Evolutionary conservation across 2,797 vertebrate genomes (phyloP).

Genomic region (Coregonus sp.): DNA sequence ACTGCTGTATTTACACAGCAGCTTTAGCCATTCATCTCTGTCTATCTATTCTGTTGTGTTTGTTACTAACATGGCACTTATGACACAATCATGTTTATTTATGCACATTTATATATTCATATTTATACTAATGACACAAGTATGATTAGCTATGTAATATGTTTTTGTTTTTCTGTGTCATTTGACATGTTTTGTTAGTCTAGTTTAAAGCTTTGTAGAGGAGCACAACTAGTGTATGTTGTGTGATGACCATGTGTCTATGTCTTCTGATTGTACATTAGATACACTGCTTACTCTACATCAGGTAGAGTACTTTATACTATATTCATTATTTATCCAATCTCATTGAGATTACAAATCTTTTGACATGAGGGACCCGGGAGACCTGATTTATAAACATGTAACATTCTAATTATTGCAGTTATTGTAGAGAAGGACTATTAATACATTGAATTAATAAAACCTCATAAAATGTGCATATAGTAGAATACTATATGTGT

Average conservation of each 20-base stretch:
- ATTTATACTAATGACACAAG: constrained; percentile 4
- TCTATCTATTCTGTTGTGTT: not conserved
- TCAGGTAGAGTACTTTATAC: constrained; percentile 1
- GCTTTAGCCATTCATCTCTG: not conserved
- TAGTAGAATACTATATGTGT: too few relatives aligned
- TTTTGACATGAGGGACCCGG: too few relatives aligned
- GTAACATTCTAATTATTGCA: too few relatives aligned
- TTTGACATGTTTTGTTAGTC: not conserved
- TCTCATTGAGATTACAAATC: not conserved
- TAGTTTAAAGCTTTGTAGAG: not conserved
- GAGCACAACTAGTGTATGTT: not conserved
- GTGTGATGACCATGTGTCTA: not conserved
- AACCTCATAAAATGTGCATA: too few relatives aligned
- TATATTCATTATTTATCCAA: not conserved
- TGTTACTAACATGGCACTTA: not conserved
- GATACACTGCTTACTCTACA: not conserved
- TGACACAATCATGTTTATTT: constrained; percentile 27
- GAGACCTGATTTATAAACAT: too few relatives aligned
- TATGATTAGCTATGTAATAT: not conserved
- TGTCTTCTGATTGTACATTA: not conserved
- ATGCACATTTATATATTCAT: not conserved
- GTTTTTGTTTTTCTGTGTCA: not conserved
- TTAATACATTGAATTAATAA: too few relatives aligned
- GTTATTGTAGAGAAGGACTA: not conserved
- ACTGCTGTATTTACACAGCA: not conserved